Conservation (phyloP, 2,113 vertebrate genomes). For the Notechis scutatus region DNA sequence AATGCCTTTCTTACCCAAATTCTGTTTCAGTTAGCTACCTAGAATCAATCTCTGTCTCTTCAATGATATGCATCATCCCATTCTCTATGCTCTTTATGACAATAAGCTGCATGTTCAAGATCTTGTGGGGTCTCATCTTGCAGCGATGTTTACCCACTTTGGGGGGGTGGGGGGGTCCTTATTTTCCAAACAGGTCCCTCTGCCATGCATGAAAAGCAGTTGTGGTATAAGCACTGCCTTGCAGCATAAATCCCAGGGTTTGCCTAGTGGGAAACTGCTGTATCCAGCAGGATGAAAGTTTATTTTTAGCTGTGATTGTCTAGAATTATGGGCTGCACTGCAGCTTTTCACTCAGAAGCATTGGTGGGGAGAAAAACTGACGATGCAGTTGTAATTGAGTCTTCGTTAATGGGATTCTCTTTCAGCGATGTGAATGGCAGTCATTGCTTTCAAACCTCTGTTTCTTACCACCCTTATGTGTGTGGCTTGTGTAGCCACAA, state of each 20-base stretch:
- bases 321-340: constrained; percentile 56
- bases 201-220: neutral
- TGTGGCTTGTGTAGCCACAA: neutral
- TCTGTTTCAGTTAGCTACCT: neutral
- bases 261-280: neutral
- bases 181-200: neutral
- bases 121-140: neutral
- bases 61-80: neutral
- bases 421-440: constrained; percentile 45
- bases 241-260: neutral
- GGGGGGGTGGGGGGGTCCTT: too few relatives aligned
- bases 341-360: constrained; percentile 45
- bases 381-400: constrained; percentile 39
- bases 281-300: neutral
- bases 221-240: neutral
- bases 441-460: constrained; percentile 42
- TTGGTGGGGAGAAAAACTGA: constrained; percentile 45
- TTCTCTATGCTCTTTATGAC: neutral
- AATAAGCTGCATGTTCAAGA: neutral
- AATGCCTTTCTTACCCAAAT: neutral
- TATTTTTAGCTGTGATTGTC: constrained; percentile 51
- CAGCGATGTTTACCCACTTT: neutral
- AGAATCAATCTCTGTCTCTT: neutral
- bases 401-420: constrained; percentile 51
- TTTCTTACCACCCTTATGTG: neutral